Evolutionary conservation across 2,797 vertebrate genomes (phyloP).

Genomic region (Sarcoramphus papa): DNA sequence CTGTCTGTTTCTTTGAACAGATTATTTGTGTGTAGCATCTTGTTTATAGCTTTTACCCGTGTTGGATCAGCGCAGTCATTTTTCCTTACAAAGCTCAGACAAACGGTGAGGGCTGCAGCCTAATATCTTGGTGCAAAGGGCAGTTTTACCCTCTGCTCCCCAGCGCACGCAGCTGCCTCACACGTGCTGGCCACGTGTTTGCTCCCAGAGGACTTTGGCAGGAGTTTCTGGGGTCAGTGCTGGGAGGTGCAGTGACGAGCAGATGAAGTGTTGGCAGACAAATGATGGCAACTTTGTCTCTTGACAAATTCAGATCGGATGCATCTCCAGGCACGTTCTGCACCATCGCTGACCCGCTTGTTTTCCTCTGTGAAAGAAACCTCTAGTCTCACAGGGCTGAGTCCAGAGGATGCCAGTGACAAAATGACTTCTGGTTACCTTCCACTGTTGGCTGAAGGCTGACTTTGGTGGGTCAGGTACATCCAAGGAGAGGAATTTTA

Average conservation of each 20-base stretch:
- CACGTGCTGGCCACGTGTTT: rapidly evolving
- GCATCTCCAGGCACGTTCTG: neutral
- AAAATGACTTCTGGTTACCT: neutral
- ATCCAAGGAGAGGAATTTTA: neutral
- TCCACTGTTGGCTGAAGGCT: neutral
- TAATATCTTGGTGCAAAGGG: neutral
- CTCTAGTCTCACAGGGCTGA: neutral
- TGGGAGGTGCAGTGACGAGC: neutral
- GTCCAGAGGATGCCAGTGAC: neutral
- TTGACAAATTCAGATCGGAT: neutral
- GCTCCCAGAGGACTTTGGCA: neutral
- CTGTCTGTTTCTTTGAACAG: neutral
- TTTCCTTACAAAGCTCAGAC: neutral
- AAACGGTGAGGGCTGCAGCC: neutral
- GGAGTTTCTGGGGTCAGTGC: neutral
- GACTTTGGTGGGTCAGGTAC: neutral
- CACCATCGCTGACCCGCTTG: neutral
- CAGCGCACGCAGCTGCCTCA: rapidly evolving
- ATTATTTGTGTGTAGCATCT: neutral
- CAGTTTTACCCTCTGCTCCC: neutral
- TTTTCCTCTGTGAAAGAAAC: neutral
- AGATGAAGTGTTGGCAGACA: neutral
- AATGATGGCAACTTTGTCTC: neutral
- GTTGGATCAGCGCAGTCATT: neutral
- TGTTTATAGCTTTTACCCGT: neutral